Evolutionary conservation across 1,140 invertebrate genomes (phyloP), one percentile per base, ranked within the genome.

Genomic region (Drosophila nannoptera): DNA sequence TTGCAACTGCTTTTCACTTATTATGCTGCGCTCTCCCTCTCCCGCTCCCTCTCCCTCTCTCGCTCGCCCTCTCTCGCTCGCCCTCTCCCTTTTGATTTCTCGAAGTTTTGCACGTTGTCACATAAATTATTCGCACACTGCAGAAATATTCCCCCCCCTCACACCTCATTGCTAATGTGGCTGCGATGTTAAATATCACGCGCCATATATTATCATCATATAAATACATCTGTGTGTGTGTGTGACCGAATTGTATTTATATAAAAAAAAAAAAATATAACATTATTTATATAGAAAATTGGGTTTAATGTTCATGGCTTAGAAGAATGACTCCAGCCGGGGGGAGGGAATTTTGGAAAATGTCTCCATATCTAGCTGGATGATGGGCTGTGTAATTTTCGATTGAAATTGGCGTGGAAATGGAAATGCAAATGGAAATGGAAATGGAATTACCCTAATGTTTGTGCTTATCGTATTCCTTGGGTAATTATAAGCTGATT

Each of bases 151-250:
- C 45, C 32, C 38, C 33, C n/a, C 29, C n/a, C n/a, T n/a, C n/a
- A n/a, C n/a, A n/a, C n/a, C 62, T 75, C 71, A 71, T 48, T 70
- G 76, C 71, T 78, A 78, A 78, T 78, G 70, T 78, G 76, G 71
- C 70, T 67, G 49, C 35, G 49, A 50, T 71, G 58, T 45, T 71
- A 75, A 75, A 78, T 78, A 78, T 78, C 70, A 78, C 71, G 65
- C 65, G 71, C 53, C 61, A 78, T 78, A 78, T 75, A 78, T 58
- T 56, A 56, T 78, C 65, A 63, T 66, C 55, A 61, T 63, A 70
- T 73, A 73, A 69, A 54, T 12, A 48, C 32, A 55, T 22, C 22
- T 42, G 42, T 61, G 40, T 48, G n/a, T 46, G 29, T 36, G 36
- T 59, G n/a, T n/a, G 22, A 22, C 22, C 22, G 22, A 22, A 22